Evolutionary conservation across 30 jellyfish, hydroid and myxozoan species (phyloP), one percentile per base, ranked within the genome.

Genomic region (Mastigias papua): DNA sequence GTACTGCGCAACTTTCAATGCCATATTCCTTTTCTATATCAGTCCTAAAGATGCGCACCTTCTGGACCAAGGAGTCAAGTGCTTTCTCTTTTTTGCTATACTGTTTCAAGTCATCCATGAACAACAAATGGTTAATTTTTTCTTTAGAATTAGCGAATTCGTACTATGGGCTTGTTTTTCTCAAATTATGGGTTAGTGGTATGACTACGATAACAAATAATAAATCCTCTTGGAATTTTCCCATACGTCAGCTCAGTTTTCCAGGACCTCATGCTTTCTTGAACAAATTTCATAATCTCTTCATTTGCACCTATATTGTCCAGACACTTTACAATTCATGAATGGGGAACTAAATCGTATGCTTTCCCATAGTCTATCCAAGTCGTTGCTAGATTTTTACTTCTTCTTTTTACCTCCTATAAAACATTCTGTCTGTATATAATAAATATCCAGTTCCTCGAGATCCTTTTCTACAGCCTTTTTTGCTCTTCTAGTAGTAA

Each of bases 241-340:
- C 87, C 87, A 76, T 22, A 51, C 26, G 74, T 50, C 76, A 76
- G 62, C 61, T 76, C 87, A 50, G 50, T 76, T 76, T 51, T 26
- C 87, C 87, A 76, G 48, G 87, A 25, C 10, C 23, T 54, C 75
- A 76, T 76, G 62, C 75, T 49, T 50, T 76, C 75, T 76, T 76
- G 50, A 31, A 76, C 29, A 51, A 76, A 37, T 51, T 49, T 51
- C 28, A 75, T 76, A 76, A 50, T 76, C 76, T 76, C 87, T 76
- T 73, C 86, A 51, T 76, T 76, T 30, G 50, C 75, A 49, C 75
- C 87, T 49, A 76, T 62, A 54, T 76, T 51, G 29, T 49, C 62
- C 76, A 76, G 87, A 25, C 75, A 49, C 51, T 76, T 30, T 20
- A 48, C 21, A 54, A 51, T 48, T 61, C 87, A 27, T 48, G 61